A percentile compares a stretch with the other conserved stretches of the same genome.
Conservation (phyloP, 2,113 vertebrate species). For the Rallus limicola region DNA sequence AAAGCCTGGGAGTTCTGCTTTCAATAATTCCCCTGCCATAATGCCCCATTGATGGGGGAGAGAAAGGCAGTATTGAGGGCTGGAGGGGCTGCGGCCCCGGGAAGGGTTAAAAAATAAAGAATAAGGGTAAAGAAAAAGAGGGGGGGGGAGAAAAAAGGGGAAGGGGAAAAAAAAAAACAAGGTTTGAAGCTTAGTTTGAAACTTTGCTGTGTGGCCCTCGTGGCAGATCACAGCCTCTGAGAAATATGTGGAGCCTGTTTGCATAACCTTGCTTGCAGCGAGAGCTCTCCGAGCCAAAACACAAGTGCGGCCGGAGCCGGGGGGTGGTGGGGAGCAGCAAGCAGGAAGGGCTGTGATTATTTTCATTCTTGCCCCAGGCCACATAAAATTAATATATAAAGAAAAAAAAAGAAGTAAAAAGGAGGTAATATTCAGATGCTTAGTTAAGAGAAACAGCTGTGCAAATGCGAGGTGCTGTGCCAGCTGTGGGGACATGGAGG, state of each 20-base stretch:
- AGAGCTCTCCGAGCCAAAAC: neutral
- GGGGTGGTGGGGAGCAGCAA: neutral
- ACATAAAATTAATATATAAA: slow-evolving; percentile 23
- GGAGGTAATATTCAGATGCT: slow-evolving; percentile 40
- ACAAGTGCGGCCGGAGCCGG: neutral
- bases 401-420: neutral
- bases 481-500: neutral
- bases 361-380: slow-evolving; percentile 58
- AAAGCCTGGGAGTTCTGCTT: slow-evolving; percentile 76
- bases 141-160: neutral
- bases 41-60: slow-evolving; percentile 77
- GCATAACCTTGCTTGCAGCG: slow-evolving; percentile 40
- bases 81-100: neutral
- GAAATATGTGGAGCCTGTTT: slow-evolving; percentile 54
- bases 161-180: neutral
- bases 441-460: slow-evolving; percentile 46
- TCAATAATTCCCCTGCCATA: slow-evolving; percentile 79
- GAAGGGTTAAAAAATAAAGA: slow-evolving; percentile 76
- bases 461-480: neutral
- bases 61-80: slow-evolving; percentile 81
- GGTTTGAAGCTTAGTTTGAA: slow-evolving; percentile 14
- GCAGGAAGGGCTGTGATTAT: slow-evolving; percentile 54
- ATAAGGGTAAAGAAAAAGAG: neutral
- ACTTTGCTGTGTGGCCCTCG: slow-evolving; percentile 55
- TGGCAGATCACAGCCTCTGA: slow-evolving; percentile 20